Percentiles rank a stretch among this genome's conserved stretches.
These are phyloP conservation scores for Melinaea marsaeus DNA, from an alignment of 2,888 invertebrate genomes.

Conservation along the genomic window DNA sequence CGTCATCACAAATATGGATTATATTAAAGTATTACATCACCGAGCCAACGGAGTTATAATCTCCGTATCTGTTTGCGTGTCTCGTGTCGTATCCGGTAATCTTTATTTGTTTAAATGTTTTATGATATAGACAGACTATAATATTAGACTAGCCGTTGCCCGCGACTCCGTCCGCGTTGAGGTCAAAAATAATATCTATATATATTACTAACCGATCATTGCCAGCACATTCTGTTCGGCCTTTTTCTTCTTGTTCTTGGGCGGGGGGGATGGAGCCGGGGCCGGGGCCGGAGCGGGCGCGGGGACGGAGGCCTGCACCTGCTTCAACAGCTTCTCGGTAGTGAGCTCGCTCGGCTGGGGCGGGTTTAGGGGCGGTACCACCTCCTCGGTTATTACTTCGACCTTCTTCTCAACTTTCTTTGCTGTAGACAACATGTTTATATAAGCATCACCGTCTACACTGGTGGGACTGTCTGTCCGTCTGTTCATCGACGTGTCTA, in stretches of 20 bases:
- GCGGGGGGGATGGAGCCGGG: constrained; percentile 46
- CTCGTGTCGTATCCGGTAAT: too few species aligned
- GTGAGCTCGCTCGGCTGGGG: constrained; percentile 69
- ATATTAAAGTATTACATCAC: too few species aligned
- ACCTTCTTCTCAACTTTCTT: constrained; percentile 62
- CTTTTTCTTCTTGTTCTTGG: constrained; percentile 68
- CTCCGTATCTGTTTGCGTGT: too few species aligned
- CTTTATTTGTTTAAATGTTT: too few species aligned
- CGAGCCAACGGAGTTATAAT: too few species aligned
- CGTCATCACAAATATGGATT: too few species aligned
- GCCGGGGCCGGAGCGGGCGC: constrained; percentile 35
- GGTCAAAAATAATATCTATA: neutral
- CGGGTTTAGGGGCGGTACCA: constrained; percentile 60
- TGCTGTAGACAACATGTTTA: constrained; percentile 37
- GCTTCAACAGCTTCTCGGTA: constrained; percentile 65
- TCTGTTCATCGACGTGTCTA: neutral
- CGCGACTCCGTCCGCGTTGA: too few species aligned
- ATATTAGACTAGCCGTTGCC: too few species aligned
- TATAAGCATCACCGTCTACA: neutral
- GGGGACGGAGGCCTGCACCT: constrained; percentile 48
- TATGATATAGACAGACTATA: too few species aligned
- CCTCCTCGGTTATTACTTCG: constrained; percentile 51
- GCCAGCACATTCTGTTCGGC: constrained; percentile 61
- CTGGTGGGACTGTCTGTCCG: neutral
- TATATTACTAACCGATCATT: constrained; percentile 58